These are phyloP conservation scores for Gymnoscopelus braueri DNA, from an alignment of 2,797 vertebrate genomes.

Conservation along the genomic window DNA sequence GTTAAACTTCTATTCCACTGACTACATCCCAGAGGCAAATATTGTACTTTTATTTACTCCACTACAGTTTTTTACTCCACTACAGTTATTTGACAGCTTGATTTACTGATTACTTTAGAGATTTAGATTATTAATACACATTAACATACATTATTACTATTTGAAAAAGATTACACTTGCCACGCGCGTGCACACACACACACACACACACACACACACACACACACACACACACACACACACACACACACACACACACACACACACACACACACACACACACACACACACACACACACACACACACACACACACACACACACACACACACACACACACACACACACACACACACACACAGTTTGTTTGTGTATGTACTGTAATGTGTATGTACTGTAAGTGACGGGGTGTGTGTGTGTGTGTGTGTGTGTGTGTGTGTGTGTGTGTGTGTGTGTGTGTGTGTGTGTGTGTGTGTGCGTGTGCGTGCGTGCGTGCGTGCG, in stretches of 20 bases:
- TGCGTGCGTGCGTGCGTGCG: constrained; percentile 24
- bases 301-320: not conserved
- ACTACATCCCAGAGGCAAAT: no score
- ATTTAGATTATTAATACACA: no score
- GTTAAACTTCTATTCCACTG: no score
- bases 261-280: constrained; percentile 1
- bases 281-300: constrained; percentile 4
- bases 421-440: not conserved
- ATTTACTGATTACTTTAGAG: no score
- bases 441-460: not conserved
- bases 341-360: constrained; percentile 16
- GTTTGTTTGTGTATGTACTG: constrained; percentile 40
- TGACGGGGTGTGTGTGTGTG: constrained; percentile 21
- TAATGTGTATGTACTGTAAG: constrained; percentile 29
- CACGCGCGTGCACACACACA: no score
- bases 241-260: not conserved
- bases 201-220: no score
- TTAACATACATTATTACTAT: no score
- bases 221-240: no score
- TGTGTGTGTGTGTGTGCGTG: not conserved
- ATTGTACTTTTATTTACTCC: no score
- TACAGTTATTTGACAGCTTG: no score
- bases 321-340: constrained; percentile 14
- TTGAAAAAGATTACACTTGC: no score
- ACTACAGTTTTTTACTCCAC: no score